Base-by-base conservation (phyloP, 2,797 vertebrate genomes). In the Sylvilagus floridanus region DNA sequence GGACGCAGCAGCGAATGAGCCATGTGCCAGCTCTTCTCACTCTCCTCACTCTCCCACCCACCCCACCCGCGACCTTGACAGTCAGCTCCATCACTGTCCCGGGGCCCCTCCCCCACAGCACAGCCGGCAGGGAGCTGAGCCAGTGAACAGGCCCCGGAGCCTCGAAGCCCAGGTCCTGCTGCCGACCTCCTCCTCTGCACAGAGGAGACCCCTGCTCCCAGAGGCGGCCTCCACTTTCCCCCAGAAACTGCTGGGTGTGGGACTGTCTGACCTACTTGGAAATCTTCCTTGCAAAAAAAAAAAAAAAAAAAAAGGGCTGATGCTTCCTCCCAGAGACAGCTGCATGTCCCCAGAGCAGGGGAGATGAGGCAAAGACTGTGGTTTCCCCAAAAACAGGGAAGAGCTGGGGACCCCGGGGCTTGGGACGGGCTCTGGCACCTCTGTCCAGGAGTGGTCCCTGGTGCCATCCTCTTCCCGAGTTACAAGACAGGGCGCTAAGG, bases 261-360 rank as follows among this genome's bases (percentile, higher is more conserved):
- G n/a, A 12, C 72, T 66, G 52, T 57, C 71, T 95, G 92, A 81
- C 88, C 91, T 88, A 84, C 82, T 94, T 94, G 86, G 76, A 96
- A 88, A 88, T 91, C 89, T 75, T 88, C 82, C 69, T 86, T 54
- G 60, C 26, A 68, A 50, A 91, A 42, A 47, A 81, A 19, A 21
- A 57, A 68, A 35, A 91, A 42, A 47, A 84, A 1, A 57, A 57
- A 91, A 91, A 66, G 12, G 88, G 69, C 32, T 68, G 63, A 65
- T 2, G 57, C 21, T 91, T 92, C 86, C 83, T 84, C 69, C 84
- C 52, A 63, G 69, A 93, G 30, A n/a, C 60, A 86, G 90, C 71
- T 86, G 94, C 17, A 2, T 60, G 83, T 91, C 88, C 81, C 32
- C 35, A 47, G 66, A 92, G 65, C 62, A 57, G n/a, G 62, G 91